A percentile compares a stretch with the other conserved stretches of the same genome.
phyloP scores from a whole-genome alignment of 2,888 invertebrate genomes.

The Caenorhabditis angaria region DNA sequence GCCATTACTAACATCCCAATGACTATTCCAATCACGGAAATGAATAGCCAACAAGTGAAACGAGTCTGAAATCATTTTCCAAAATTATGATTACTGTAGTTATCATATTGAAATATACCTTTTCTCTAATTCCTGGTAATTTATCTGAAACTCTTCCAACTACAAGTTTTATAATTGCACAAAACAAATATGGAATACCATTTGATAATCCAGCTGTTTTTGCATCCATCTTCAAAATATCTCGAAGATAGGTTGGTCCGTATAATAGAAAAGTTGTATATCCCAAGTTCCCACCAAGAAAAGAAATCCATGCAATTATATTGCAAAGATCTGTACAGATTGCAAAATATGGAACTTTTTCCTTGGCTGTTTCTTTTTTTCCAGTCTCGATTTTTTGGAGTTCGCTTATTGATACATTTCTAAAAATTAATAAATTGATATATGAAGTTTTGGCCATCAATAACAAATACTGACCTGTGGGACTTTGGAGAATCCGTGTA shows the following conservation, averaged over 20 bases:
- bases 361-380: neutral
- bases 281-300: conserved; percentile 52
- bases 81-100: neutral
- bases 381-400: conserved; percentile 6
- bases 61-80: neutral
- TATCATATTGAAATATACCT: too few relatives aligned
- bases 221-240: conserved; percentile 43
- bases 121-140: conserved; percentile 11
- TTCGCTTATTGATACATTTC: conserved; percentile 4
- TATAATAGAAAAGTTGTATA: conserved; percentile 50
- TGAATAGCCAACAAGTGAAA: neutral
- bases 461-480: conserved; percentile 12
- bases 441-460: too few relatives aligned
- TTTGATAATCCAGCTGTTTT: conserved; percentile 43
- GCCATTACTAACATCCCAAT: conserved; percentile 39
- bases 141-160: conserved; percentile 46
- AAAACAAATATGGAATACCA: conserved; percentile 44
- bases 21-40: too few relatives aligned
- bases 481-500: conserved; percentile 34
- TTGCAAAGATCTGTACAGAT: conserved; percentile 17
- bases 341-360: conserved; percentile 32
- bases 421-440: conserved; percentile 11
- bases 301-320: conserved; percentile 14
- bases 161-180: conserved; percentile 38
- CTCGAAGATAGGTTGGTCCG: conserved; percentile 55